Conservation (phyloP, 2,113 vertebrate species). For the Rhinichthys klamathensis region DNA sequence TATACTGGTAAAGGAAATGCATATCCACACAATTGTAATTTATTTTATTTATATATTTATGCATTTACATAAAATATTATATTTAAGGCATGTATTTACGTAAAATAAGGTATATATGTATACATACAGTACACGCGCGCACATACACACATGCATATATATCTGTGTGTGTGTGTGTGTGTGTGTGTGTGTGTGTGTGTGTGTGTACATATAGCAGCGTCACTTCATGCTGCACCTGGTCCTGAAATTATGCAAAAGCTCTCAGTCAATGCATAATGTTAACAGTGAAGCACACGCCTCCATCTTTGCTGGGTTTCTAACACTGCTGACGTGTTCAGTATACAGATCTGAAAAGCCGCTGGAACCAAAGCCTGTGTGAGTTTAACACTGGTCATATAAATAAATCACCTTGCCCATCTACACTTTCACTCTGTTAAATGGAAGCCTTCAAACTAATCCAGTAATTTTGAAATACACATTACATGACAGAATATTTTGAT, state of each 20-base stretch:
- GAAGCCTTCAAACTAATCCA: background rate
- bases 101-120: no score
- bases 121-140: no score
- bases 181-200: background rate
- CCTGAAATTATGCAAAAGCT: slow-evolving; percentile 23
- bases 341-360: background rate
- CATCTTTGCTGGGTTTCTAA: background rate
- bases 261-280: slow-evolving; percentile 19
- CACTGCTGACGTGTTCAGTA: background rate
- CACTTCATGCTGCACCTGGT: slow-evolving; percentile 1
- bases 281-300: background rate
- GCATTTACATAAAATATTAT: no score
- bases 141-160: no score
- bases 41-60: no score
- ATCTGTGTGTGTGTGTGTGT: background rate
- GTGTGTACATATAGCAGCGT: background rate
- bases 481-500: background rate
- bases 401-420: slow-evolving; percentile 14
- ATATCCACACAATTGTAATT: no score
- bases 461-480: background rate
- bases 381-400: background rate
- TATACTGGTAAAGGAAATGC: background rate
- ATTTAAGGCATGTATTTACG: no score
- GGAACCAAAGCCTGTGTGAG: background rate
- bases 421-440: background rate